Evolutionary conservation across 2,888 invertebrate genomes (phyloP), one percentile per base, ranked within the genome.

Genomic region (Eupithecia pulchellata): DNA sequence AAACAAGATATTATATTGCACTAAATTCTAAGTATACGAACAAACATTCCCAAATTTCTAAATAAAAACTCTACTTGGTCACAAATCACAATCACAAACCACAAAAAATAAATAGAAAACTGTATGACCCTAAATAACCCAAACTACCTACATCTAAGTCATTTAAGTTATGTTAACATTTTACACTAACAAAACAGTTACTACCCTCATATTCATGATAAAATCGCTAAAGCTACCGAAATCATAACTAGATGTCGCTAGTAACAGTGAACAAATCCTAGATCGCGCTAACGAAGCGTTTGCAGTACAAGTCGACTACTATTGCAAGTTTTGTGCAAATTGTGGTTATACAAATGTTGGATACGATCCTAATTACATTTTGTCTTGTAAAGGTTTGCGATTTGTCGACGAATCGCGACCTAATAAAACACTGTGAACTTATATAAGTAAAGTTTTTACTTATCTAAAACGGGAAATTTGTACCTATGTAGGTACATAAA

Each of bases 371-470:
- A 52, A 73, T 17, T 2, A 8, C 1, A 57, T 60, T 82, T 83
- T 84, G 34, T 84, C 83, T 81, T 75, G 84, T 6, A 71, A 81
- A 64, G 83, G 82, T 72, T 76, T 70, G 75, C 78, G 74, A 75
- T 79, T 78, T 69, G 82, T 82, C 80, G 81, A 82, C 81, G 68
- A 75, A 78, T 77, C 78, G 81, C 75, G 71, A 79, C 82, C 82
- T 77, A 69, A 25, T 42, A 77, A 72, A n/a, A 63, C 34, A 14
- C 1, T 52, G 30, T 30, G 2, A 30, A 2, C 58, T 47, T 20
- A 47, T 20, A 9, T 47, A n/a, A n/a, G n/a, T n/a, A n/a, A n/a
- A n/a, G n/a, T n/a, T n/a, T n/a, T n/a, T n/a, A n/a, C n/a, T n/a
- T n/a, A n/a, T n/a, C n/a, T n/a, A n/a, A n/a, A n/a, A n/a, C n/a